A percentile compares a stretch with the other conserved stretches of the same genome.
Evolutionary conservation across 2,888 invertebrate genomes (phyloP).

Genomic region (Hirtodrosophila cameraria): DNA sequence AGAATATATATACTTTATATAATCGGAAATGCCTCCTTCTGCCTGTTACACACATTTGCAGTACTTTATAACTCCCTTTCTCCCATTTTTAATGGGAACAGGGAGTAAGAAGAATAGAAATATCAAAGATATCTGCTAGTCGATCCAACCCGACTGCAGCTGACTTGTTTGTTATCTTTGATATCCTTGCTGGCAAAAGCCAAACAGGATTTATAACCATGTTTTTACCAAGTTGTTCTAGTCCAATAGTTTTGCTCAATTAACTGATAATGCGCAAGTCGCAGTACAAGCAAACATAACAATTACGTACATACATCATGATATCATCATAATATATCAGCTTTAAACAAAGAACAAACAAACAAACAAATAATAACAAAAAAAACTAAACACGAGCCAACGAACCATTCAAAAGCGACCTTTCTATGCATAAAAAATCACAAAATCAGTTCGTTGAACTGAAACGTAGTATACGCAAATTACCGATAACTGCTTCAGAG

Average conservation of each 20-base stretch:
- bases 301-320: conserved; percentile 38
- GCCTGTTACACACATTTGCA: too few relatives aligned
- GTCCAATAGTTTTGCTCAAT: conserved; percentile 46
- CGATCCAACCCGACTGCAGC: neutral
- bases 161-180: conserved; percentile 27
- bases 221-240: conserved; percentile 45
- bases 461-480: conserved; percentile 69
- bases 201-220: conserved; percentile 45
- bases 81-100: too few relatives aligned
- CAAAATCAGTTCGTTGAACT: conserved; percentile 66
- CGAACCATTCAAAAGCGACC: conserved; percentile 56
- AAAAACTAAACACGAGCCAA: conserved; percentile 33
- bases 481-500: conserved; percentile 70
- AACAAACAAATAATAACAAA: conserved; percentile 8
- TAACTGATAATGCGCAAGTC: conserved; percentile 47
- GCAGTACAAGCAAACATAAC: neutral
- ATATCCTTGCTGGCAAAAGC: conserved; percentile 44
- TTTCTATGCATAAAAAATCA: conserved; percentile 47
- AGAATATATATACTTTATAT: too few relatives aligned
- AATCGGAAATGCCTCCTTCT: too few relatives aligned
- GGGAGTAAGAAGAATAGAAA: too few relatives aligned
- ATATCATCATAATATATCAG: too few relatives aligned
- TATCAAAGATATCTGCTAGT: neutral
- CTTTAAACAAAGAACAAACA: conserved; percentile 22
- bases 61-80: too few relatives aligned